Conservation (phyloP, 2,888 invertebrate species). For the Magallana nippona region DNA sequence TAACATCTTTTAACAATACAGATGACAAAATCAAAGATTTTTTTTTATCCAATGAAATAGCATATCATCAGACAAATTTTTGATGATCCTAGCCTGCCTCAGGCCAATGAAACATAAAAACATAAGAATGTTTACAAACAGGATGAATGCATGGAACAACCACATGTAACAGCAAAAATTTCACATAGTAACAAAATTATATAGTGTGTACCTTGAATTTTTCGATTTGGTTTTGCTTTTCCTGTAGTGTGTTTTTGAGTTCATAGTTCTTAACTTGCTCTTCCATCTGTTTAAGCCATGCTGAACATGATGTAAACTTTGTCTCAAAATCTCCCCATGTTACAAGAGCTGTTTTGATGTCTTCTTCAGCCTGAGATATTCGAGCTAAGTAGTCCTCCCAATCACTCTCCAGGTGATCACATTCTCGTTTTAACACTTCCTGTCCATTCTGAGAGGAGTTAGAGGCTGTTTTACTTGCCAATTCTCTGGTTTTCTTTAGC, state of each 20-base stretch:
- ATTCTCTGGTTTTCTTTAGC: slow-evolving; percentile 62
- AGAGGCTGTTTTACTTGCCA: slow-evolving; percentile 81
- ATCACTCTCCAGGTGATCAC: slow-evolving; percentile 93
- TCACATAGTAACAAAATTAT: too few relatives aligned
- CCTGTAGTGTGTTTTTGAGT: slow-evolving; percentile 90
- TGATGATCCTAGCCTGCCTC: neutral
- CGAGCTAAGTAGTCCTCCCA: slow-evolving; percentile 84
- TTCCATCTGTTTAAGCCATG: slow-evolving; percentile 93
- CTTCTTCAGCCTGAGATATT: slow-evolving; percentile 81
- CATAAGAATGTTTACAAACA: too few relatives aligned
- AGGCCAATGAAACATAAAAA: neutral
- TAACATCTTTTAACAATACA: too few relatives aligned
- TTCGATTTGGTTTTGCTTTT: slow-evolving; percentile 89
- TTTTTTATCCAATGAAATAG: too few relatives aligned
- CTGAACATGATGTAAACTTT: slow-evolving; percentile 87
- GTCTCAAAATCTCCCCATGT: slow-evolving; percentile 92
- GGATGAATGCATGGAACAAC: too few relatives aligned
- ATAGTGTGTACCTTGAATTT: slow-evolving; percentile 84
- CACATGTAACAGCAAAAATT: too few relatives aligned
- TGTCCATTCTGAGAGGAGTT: slow-evolving; percentile 93
- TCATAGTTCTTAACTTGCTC: slow-evolving; percentile 90
- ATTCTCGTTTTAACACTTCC: slow-evolving; percentile 91
- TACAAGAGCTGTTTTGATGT: slow-evolving; percentile 91
- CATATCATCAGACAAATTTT: too few relatives aligned
- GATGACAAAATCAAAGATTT: too few relatives aligned